Evolutionary conservation across 2,888 invertebrate genomes (phyloP).

Genomic region (Ephialtes manifestator): DNA sequence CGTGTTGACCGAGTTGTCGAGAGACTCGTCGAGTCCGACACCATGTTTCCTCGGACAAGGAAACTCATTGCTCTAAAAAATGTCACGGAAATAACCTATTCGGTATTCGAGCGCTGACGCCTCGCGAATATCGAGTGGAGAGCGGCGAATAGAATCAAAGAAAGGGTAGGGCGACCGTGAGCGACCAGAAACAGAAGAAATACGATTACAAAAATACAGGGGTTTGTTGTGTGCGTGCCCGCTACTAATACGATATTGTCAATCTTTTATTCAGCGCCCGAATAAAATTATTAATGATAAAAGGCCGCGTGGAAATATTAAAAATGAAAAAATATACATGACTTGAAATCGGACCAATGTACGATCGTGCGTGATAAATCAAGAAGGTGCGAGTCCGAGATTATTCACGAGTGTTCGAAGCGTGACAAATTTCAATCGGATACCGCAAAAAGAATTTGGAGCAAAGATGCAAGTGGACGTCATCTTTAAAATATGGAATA

Average conservation of each 20-base stretch:
- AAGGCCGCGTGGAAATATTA: not conserved
- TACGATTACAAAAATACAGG: not conserved
- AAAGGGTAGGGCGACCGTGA: conserved; percentile 1
- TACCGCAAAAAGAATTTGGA: no score
- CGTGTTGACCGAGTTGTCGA: conserved; percentile 51
- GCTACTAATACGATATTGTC: not conserved
- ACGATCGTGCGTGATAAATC: no score
- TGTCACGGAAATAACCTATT: conserved; percentile 58
- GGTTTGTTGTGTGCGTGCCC: no score
- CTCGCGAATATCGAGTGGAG: conserved; percentile 11
- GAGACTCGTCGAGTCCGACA: conserved; percentile 15
- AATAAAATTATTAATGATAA: not conserved
- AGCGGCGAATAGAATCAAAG: conserved; percentile 8
- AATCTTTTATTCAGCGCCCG: not conserved
- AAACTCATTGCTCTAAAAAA: conserved; percentile 43
- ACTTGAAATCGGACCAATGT: no score
- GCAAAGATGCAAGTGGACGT: no score
- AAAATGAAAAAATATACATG: not conserved
- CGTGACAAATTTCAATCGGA: no score
- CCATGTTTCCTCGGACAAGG: conserved; percentile 53
- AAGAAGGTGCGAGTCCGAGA: no score
- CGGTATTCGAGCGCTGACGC: not conserved
- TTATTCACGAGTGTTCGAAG: no score
- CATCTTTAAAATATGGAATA: not conserved
- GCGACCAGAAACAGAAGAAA: not conserved